These are phyloP conservation scores for Gallinago stenura DNA, from an alignment of 2,797 vertebrate species.

Conservation along the genomic window DNA sequence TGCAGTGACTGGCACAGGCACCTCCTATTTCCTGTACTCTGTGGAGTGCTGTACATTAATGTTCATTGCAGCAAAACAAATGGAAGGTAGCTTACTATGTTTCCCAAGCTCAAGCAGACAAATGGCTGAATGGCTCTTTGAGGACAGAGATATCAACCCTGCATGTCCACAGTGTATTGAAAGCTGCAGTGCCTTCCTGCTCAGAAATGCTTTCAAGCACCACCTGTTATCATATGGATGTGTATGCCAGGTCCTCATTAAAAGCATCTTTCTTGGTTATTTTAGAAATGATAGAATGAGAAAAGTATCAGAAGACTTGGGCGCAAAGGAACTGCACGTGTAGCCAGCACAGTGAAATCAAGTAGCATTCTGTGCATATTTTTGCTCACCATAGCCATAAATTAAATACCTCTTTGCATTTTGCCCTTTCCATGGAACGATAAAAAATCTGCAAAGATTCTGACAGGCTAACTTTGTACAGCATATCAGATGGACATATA, in stretches of 20 bases:
- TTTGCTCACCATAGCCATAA: background rate
- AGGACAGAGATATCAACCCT: slow-evolving; percentile 31
- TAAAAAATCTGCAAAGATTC: background rate
- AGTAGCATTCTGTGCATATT: slow-evolving; percentile 5
- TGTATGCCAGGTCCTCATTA: slow-evolving; percentile 26
- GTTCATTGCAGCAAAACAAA: background rate
- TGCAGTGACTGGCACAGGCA: background rate
- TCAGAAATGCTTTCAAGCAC: slow-evolving; percentile 59
- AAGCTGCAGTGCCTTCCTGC: background rate
- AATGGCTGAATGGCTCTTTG: background rate
- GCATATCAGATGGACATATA: background rate
- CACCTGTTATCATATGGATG: slow-evolving; percentile 48
- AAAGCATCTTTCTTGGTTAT: slow-evolving; percentile 21
- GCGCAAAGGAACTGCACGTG: slow-evolving; percentile 22
- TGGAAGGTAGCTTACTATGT: background rate
- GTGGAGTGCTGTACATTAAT: background rate
- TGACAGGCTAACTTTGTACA: background rate
- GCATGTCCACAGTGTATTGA: slow-evolving; percentile 13
- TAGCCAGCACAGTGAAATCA: slow-evolving; percentile 18
- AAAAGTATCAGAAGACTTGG: slow-evolving; percentile 30
- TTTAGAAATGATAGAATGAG: slow-evolving; percentile 45
- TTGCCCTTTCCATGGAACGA: background rate
- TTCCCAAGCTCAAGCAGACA: slow-evolving; percentile 11
- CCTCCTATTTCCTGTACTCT: background rate
- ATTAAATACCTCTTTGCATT: background rate